Evolutionary conservation across 2,113 vertebrate genomes (phyloP), one percentile per base, ranked within the genome.

Genomic region (Pygoscelis adeliae): DNA sequence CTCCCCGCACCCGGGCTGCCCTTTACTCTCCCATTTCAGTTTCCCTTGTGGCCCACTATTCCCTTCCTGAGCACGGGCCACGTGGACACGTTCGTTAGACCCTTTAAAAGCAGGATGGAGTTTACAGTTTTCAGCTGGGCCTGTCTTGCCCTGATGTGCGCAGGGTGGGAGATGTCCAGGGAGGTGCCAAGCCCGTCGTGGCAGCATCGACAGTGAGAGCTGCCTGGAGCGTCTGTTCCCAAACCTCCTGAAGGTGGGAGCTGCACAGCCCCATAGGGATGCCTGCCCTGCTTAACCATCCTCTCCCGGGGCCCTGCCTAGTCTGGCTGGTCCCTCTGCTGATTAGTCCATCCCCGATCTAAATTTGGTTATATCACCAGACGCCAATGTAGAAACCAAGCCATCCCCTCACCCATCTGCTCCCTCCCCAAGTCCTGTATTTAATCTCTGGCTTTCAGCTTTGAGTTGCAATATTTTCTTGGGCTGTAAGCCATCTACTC

Each of bases 11-110:
- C 26, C 0, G 0, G 5, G 13, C n/a, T 77, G 21, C 11, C 53
- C 4, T 6, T 69, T 36, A 5, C 15, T 46, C 67, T 26, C 58
- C 47, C 10, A 3, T 62, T 80, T 62, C 47, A 34, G 58, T 27
- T 42, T 32, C 27, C 13, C 5, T 44, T 30, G 10, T 23, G 11
- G 8, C 26, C 15, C 11, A 2, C 20, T 19, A 0, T 30, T 76
- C 52, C 47, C 20, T 34, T 63, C 38, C 52, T 50, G 42, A 34
- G 46, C 66, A 15, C 9, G 44, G 59, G 12, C n/a, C 11, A 3
- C 0, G 0, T 13, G 32, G n/a, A 6, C 27, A 6, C 2, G 25
- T n/a, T 32, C 4, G 0, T 61, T 1, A 47, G 55, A 18, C 14
- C 22, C 26, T 56, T 49, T 5, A n/a, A 13, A 76, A 52, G 29